phyloP scores from a whole-genome alignment of 1,140 invertebrate species.

The Euschistus heros region DNA sequence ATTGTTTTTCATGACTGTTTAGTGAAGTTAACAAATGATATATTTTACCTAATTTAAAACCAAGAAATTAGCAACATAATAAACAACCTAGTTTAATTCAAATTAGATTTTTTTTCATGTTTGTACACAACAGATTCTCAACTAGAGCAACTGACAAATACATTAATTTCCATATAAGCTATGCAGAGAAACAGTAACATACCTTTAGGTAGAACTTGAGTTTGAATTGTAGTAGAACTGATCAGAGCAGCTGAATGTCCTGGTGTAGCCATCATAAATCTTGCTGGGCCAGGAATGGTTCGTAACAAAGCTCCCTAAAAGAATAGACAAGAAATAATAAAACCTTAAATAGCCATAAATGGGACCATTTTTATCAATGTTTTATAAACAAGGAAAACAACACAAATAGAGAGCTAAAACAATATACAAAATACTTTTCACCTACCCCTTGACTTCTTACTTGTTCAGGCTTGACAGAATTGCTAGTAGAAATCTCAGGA shows the following conservation, averaged over 20 bases:
- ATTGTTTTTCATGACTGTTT: too few relatives aligned
- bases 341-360: neutral
- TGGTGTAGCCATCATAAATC: slow-evolving; percentile 18
- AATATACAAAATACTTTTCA: neutral
- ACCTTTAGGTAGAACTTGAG: slow-evolving; percentile 25
- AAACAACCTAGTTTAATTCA: too few relatives aligned
- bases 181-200: neutral
- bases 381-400: neutral
- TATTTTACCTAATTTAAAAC: too few relatives aligned
- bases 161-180: too few relatives aligned
- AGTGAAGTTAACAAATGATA: too few relatives aligned
- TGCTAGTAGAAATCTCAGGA: neutral
- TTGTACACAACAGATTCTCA: too few relatives aligned
- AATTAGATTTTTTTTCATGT: too few relatives aligned
- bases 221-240: slow-evolving; percentile 21
- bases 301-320: slow-evolving; percentile 21
- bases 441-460: slow-evolving; percentile 19
- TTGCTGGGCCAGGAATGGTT: slow-evolving; percentile 11
- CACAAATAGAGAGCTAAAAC: neutral
- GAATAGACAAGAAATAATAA: neutral
- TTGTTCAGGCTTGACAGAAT: slow-evolving; percentile 21
- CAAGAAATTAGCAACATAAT: too few relatives aligned
- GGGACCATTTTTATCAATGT: too few relatives aligned
- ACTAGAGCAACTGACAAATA: too few relatives aligned
- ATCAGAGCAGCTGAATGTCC: slow-evolving; percentile 17